Evolutionary conservation across 2,888 invertebrate species (phyloP).

Genomic region (Adelognathus sp.): DNA sequence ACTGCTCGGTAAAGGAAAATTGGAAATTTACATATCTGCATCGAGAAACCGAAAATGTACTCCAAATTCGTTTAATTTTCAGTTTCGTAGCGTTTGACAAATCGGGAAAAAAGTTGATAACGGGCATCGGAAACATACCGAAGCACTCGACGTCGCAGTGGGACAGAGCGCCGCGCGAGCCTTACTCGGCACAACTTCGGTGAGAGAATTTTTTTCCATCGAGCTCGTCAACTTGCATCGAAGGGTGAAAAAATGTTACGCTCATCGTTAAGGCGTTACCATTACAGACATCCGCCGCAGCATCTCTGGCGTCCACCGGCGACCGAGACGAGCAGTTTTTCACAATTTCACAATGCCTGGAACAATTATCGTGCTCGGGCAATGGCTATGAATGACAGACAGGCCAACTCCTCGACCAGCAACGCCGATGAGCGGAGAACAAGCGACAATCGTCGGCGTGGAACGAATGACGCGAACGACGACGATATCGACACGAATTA

Average conservation of each 20-base stretch:
- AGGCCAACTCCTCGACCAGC: too few relatives aligned
- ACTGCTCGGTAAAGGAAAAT: not conserved
- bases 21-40: too few relatives aligned
- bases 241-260: not conserved
- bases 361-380: not conserved
- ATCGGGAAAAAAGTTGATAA: conserved; percentile 90
- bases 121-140: conserved; percentile 89
- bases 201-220: conserved; percentile 11
- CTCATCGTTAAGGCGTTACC: not conserved
- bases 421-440: not conserved
- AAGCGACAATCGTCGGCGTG: conserved; percentile 13
- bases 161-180: conserved; percentile 78
- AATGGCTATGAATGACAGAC: not conserved
- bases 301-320: conserved; percentile 2
- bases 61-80: conserved; percentile 77
- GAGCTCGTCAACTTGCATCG: not conserved
- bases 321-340: not conserved
- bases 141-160: conserved; percentile 81
- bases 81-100: conserved; percentile 94
- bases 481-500: conserved; percentile 7
- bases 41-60: too few relatives aligned
- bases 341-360: not conserved
- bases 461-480: conserved; percentile 22
- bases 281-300: conserved; percentile 22
- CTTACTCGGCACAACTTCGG: conserved; percentile 21